A percentile compares a stretch with the other conserved stretches of the same genome.
Conservation (phyloP, 2,888 invertebrate genomes). For the Acronicta leporina region DNA sequence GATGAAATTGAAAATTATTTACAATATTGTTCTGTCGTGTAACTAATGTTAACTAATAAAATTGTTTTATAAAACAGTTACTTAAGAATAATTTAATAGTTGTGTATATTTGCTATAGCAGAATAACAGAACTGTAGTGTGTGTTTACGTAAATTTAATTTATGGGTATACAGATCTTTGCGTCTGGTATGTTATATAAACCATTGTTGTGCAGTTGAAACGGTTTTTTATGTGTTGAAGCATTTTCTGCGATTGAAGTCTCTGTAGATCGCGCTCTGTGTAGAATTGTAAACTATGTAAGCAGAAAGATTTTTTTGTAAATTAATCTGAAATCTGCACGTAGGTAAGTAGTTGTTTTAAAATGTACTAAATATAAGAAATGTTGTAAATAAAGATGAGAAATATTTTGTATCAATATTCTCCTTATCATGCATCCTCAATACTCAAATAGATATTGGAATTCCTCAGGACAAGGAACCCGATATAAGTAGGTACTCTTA, state of each 20-base stretch:
- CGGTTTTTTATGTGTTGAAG: constrained; percentile 1
- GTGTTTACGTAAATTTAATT: neutral
- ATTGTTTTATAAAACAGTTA: neutral
- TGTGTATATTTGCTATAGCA: neutral
- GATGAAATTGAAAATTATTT: too few species aligned
- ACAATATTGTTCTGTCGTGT: neutral
- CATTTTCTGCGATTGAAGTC: neutral
- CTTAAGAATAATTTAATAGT: neutral
- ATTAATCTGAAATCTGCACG: constrained; percentile 38
- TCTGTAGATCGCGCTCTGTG: constrained; percentile 7
- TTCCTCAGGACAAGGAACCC: constrained; percentile 1
- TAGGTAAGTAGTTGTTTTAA: constrained; percentile 29
- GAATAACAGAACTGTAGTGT: too few species aligned
- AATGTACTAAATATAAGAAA: constrained; percentile 32
- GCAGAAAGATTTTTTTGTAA: constrained; percentile 37
- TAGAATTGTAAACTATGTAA: constrained; percentile 22
- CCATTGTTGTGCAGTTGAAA: neutral
- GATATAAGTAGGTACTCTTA: too few species aligned
- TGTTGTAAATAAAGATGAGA: constrained; percentile 57
- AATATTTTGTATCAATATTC: constrained; percentile 52
- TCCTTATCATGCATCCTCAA: constrained; percentile 30
- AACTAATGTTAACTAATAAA: neutral
- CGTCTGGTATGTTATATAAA: neutral
- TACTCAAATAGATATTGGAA: constrained; percentile 5
- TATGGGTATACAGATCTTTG: neutral